Evolutionary conservation across 2,797 vertebrate genomes (phyloP).

Genomic region (Gephyroberyx darwinii): DNA sequence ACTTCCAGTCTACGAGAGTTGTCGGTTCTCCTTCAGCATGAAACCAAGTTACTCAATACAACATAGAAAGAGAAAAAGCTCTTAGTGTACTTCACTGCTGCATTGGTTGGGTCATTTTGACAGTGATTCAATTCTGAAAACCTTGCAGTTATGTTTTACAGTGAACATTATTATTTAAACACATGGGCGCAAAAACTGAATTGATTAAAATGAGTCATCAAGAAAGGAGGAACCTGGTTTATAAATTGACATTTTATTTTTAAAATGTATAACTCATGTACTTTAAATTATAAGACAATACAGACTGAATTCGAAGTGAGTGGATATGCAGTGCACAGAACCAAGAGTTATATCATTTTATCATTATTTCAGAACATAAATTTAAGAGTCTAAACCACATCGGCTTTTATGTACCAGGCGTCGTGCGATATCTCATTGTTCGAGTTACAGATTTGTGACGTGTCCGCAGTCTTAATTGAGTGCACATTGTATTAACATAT

Average conservation of each 20-base stretch:
- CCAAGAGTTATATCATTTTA: constrained; percentile 28
- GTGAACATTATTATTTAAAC: constrained; percentile 11
- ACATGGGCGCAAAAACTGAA: constrained; percentile 1
- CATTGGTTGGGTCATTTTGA: neutral
- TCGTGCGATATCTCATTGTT: constrained; percentile 42
- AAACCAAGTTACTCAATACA: neutral
- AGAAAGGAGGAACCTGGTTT: constrained; percentile 41
- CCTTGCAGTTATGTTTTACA: constrained; percentile 9
- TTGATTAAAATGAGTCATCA: constrained; percentile 26
- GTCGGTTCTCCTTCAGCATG: neutral
- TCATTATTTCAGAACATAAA: constrained; percentile 35
- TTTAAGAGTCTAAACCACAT: constrained; percentile 7
- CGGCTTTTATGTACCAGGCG: constrained; percentile 17
- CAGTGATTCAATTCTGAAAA: constrained; percentile 12
- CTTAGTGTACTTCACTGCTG: neutral
- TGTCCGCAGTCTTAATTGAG: constrained; percentile 41
- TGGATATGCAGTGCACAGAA: neutral
- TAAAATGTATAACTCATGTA: constrained; percentile 15
- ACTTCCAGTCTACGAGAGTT: neutral
- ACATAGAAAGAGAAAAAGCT: neutral
- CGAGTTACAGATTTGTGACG: constrained; percentile 62
- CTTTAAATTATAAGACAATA: constrained; percentile 24
- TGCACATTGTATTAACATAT: constrained; percentile 59
- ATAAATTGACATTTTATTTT: constrained; percentile 44
- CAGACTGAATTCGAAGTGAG: constrained; percentile 27